A percentile compares a stretch with the other conserved stretches of the same genome.
Evolutionary conservation across 2,888 invertebrate genomes (phyloP).

Genomic region (Hyppa rectilinea): DNA sequence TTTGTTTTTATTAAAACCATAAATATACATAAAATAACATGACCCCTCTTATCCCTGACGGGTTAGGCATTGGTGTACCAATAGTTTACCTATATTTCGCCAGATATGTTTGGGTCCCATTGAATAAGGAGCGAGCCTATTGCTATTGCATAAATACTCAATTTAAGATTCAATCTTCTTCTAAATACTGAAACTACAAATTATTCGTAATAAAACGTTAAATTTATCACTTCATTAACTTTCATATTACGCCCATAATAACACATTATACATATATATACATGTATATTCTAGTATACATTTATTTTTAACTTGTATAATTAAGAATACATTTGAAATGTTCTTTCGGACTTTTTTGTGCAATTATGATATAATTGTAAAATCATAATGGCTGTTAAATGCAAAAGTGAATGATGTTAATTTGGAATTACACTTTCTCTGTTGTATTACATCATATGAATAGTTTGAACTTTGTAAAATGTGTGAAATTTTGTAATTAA

Average conservation of each 20-base stretch:
- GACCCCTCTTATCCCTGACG: no score
- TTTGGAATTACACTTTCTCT: constrained; percentile 54
- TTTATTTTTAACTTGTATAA: constrained; percentile 25
- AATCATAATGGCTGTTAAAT: constrained; percentile 22
- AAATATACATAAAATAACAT: no score
- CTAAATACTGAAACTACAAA: constrained; percentile 15
- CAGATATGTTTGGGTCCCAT: no score
- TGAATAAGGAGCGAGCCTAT: no score
- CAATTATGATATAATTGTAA: constrained; percentile 50
- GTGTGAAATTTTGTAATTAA: constrained; percentile 10
- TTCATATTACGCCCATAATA: constrained; percentile 21
- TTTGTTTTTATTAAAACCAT: background rate
- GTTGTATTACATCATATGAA: constrained; percentile 39
- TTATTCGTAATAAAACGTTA: constrained; percentile 34
- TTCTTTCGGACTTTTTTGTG: constrained; percentile 20
- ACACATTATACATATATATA: constrained; percentile 24
- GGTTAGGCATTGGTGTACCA: no score
- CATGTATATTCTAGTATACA: constrained; percentile 22
- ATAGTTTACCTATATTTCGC: no score
- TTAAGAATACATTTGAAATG: constrained; percentile 33
- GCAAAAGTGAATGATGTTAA: constrained; percentile 38
- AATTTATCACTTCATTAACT: constrained; percentile 33
- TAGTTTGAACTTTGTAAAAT: constrained; percentile 7
- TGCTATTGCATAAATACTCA: background rate
- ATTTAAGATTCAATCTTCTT: constrained; percentile 1